A percentile compares a stretch with the other conserved stretches of the same genome.
Evolutionary conservation across 2,113 vertebrate species (phyloP).

Genomic region (Neolamprologus ventralis): DNA sequence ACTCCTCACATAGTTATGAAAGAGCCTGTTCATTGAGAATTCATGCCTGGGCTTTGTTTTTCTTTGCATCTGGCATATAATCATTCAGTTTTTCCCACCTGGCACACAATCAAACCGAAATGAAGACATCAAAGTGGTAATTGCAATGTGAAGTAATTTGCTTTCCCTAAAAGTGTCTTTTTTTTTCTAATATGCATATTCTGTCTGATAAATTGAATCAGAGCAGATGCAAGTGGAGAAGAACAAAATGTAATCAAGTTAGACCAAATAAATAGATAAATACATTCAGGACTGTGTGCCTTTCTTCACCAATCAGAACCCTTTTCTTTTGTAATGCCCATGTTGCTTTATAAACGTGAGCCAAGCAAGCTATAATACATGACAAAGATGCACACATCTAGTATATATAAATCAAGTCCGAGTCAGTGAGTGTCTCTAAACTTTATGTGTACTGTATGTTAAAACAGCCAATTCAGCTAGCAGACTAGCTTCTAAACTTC

Average conservation of each 20-base stretch:
- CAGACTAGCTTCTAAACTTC: background rate
- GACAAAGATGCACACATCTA: background rate
- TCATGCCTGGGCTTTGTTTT: conserved; percentile 42
- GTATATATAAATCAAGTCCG: fast-evolving
- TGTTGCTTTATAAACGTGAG: background rate
- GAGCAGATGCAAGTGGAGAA: background rate
- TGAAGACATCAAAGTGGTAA: conserved; percentile 39
- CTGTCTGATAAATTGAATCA: background rate
- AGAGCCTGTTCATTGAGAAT: conserved; percentile 47
- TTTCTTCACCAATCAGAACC: background rate
- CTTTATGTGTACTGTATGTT: background rate
- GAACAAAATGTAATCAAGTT: background rate
- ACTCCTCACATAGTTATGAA: conserved; percentile 29
- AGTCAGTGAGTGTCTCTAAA: background rate
- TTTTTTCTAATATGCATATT: background rate
- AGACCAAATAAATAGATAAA: background rate
- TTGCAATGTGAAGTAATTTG: background rate
- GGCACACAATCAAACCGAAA: conserved; percentile 29
- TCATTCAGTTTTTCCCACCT: conserved; percentile 41
- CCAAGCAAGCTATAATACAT: background rate
- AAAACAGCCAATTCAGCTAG: background rate
- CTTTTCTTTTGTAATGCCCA: background rate
- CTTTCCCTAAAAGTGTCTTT: background rate
- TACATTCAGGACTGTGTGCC: background rate
- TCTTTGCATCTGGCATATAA: conserved; percentile 13